These are phyloP conservation scores for Papilio polyxenes DNA, from an alignment of 1,140 invertebrate genomes.

Conservation along the genomic window DNA sequence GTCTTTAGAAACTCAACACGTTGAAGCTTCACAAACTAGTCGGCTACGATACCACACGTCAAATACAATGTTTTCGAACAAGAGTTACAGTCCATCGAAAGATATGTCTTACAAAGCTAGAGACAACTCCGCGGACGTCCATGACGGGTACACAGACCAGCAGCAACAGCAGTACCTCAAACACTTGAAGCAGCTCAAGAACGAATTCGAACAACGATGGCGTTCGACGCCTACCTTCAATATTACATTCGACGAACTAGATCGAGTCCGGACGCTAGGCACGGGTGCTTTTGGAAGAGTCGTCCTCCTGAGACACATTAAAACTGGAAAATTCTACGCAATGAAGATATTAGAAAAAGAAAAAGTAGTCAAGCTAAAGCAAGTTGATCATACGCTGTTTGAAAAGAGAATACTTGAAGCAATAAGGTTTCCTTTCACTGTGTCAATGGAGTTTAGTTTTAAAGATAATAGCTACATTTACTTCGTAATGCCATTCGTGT, in stretches of 20 bases:
- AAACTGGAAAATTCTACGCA: conserved; percentile 86
- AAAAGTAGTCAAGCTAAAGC: conserved; percentile 92
- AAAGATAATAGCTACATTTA: conserved; percentile 94
- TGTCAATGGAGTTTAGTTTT: conserved; percentile 90
- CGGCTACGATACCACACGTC: conserved; percentile 47
- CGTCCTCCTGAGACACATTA: conserved; percentile 87
- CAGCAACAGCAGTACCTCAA: conserved; percentile 71
- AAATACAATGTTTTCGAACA: conserved; percentile 60
- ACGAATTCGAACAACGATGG: conserved; percentile 69
- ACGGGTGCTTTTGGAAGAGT: conserved; percentile 96
- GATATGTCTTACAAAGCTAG: conserved; percentile 53
- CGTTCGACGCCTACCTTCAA: conserved; percentile 55
- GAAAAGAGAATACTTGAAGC: conserved; percentile 93
- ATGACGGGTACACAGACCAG: conserved; percentile 67
- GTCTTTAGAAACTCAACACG: conserved; percentile 28
- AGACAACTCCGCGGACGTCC: conserved; percentile 49
- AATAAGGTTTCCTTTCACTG: conserved; percentile 91
- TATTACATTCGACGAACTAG: conserved; percentile 61
- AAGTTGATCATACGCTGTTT: conserved; percentile 91
- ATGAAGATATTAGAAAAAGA: conserved; percentile 96
- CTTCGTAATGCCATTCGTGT: conserved; percentile 90
- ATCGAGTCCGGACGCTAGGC: conserved; percentile 84
- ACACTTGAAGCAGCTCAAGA: conserved; percentile 65
- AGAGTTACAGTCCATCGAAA: conserved; percentile 48
- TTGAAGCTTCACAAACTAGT: conserved; percentile 46